Base-by-base conservation (phyloP, 2,888 invertebrate genomes). In the Lapara coniferarum region DNA sequence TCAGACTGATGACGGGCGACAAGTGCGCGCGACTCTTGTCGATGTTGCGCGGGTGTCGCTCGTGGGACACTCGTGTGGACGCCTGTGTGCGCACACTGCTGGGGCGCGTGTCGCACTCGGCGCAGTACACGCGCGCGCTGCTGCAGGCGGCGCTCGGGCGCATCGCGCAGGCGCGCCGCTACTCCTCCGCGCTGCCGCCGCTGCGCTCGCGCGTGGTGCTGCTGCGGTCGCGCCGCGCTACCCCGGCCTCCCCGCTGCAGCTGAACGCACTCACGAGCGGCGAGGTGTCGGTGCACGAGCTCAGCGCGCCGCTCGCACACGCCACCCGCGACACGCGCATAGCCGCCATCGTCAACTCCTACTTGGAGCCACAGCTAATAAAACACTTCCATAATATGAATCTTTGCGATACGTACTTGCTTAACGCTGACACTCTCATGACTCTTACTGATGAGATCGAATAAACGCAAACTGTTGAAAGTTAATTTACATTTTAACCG, bases 101-200 rank as follows among this genome's bases (percentile, higher is more conserved):
- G 2, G 89, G 88, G 0, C 78, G 76, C 14, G 84, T 87, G 3
- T 66, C 83, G 0, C 82, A 87, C 70, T 87, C 90, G 2, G 78
- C 81, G 13, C 88, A 90, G 69, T 90, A 89, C 70, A 81, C 82
- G 0, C 78, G 82, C 7, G 74, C 79, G 14, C 71, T 84, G 2
- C 78, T 89, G 14, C 80, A 85, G 67, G 76, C 81, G 0, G 85
- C 85, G 0, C 84, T 83, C 58, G 78, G 74, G 14, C 78, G 83
- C 25, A 72, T 87, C 10, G 30, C 57, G 44, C 76, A 76, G 58
- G 74, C 77, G 12, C 74, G 79, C 10, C 55, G 67, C 2, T 80
- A 81, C 68, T 70, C 71, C 3, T 56, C 72, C 1, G 66, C 70
- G 10, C 72, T 79, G 0, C 74, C 70, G 8, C 70, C 72, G 19